Evolutionary conservation across 2,113 vertebrate genomes (phyloP).

Genomic region (Mohoua ochrocephala): DNA sequence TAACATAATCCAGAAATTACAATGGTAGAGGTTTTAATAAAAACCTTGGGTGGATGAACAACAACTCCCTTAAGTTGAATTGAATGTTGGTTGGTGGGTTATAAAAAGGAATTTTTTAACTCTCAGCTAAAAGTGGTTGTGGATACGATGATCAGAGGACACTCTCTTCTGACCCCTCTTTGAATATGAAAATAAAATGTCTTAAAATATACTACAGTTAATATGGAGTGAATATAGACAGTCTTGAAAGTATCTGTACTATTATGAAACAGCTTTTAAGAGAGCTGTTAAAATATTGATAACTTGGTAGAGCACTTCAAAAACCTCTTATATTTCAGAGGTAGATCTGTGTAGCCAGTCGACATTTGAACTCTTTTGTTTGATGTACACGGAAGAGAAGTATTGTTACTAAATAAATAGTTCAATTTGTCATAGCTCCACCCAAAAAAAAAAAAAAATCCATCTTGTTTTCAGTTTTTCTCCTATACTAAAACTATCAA

Average conservation of each 20-base stretch:
- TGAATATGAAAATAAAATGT: background rate
- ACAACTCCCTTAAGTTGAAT: background rate
- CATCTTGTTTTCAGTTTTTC: background rate
- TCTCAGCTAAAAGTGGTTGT: background rate
- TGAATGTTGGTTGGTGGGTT: background rate
- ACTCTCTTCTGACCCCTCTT: background rate
- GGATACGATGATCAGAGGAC: background rate
- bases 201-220: background rate
- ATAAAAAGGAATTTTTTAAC: background rate
- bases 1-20: background rate
- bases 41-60: background rate
- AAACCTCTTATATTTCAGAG: background rate
- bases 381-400: background rate
- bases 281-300: conserved; percentile 39
- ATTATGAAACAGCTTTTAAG: conserved; percentile 19
- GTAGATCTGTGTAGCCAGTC: background rate
- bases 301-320: background rate
- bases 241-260: background rate
- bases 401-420: background rate
- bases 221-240: background rate
- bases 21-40: background rate
- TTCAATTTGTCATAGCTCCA: background rate
- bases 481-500: background rate
- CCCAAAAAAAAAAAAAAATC: background rate
- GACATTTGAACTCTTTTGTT: background rate